phyloP scores from a whole-genome alignment of 2,113 vertebrate species.

The Myrmecobius fasciatus region DNA sequence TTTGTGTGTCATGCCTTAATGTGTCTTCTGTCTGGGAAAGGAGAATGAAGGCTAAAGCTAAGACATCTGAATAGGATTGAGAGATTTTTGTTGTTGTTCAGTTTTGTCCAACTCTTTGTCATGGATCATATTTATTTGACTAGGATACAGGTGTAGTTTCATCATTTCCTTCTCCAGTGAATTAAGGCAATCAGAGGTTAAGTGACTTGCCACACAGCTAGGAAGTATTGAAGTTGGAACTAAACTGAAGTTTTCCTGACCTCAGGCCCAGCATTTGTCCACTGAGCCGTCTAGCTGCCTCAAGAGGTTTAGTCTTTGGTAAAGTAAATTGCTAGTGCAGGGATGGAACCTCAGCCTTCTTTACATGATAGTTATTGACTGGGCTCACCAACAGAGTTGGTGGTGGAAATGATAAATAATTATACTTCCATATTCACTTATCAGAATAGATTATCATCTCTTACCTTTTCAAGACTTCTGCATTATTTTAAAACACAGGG shows the following conservation, averaged over 20 bases:
- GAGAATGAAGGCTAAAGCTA: no score
- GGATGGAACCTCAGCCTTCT: background rate
- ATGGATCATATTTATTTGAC: background rate
- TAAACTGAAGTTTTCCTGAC: background rate
- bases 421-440: background rate
- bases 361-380: background rate
- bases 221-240: background rate
- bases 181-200: background rate
- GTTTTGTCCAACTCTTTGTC: no score
- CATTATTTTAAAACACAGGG: background rate
- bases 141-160: background rate
- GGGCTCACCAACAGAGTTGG: accelerated
- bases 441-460: accelerated
- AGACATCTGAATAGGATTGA: no score
- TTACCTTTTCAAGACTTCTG: background rate
- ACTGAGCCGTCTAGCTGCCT: no score
- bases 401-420: accelerated
- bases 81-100: no score
- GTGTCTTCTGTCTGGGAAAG: no score
- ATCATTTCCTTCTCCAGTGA: background rate
- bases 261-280: background rate
- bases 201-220: background rate
- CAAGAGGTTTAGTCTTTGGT: background rate
- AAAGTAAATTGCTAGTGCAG: background rate
- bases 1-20: no score